Percentiles rank a stretch among this genome's conserved stretches.
Conservation (phyloP, 1,140 invertebrate species). For the Lethocerus indicus region DNA sequence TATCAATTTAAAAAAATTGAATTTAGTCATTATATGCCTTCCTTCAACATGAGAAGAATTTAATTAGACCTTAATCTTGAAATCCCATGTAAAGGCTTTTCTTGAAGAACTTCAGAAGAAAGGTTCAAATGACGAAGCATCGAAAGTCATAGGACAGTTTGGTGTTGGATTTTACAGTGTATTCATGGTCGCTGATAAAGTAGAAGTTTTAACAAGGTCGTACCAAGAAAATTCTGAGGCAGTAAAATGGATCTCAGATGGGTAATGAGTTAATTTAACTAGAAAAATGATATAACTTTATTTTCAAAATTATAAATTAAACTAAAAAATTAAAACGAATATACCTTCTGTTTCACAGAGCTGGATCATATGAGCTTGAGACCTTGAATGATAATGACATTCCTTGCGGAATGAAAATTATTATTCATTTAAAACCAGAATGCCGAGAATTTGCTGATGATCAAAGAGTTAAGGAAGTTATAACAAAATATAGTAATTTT, state of each 20-base stretch:
- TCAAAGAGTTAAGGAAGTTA: too few relatives aligned
- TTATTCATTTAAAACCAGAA: too few relatives aligned
- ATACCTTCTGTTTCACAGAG: too few relatives aligned
- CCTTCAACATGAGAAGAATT: not conserved
- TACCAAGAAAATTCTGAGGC: conserved; percentile 43
- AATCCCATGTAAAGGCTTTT: too few relatives aligned
- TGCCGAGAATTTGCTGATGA: too few relatives aligned
- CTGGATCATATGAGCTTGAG: too few relatives aligned
- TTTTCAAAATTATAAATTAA: too few relatives aligned
- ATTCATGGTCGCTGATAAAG: conserved; percentile 91
- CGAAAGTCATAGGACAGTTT: conserved; percentile 93
- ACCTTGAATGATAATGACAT: too few relatives aligned
- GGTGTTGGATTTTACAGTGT: conserved; percentile 96
- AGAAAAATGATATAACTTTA: not conserved
- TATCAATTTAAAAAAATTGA: not conserved
- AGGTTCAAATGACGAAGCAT: conserved; percentile 35
- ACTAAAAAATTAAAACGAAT: too few relatives aligned
- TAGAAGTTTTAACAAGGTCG: conserved; percentile 74
- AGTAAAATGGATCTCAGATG: conserved; percentile 77
- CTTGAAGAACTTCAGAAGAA: conserved; percentile 67
- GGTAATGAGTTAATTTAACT: conserved; percentile 31
- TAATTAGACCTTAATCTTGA: conserved; percentile 9
- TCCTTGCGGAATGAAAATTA: too few relatives aligned
- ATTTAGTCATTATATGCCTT: not conserved
- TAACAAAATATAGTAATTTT: too few relatives aligned